These are phyloP conservation scores for Xenops minutus DNA, from an alignment of 2,797 vertebrate genomes.

Conservation along the genomic window DNA sequence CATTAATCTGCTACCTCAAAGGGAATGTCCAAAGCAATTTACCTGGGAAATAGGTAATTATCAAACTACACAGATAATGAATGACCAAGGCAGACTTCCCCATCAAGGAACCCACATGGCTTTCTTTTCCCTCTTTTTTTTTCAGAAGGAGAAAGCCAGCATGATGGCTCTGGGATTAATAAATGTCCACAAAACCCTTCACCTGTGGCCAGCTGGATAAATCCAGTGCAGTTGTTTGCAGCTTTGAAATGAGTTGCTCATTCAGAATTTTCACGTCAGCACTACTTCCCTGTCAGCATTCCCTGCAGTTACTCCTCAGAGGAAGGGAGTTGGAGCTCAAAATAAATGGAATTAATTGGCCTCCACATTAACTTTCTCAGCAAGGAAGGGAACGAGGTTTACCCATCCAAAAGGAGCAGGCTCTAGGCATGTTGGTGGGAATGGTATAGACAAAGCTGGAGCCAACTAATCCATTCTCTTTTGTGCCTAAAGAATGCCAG, in stretches of 20 bases:
- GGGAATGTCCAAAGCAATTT: constrained; percentile 21
- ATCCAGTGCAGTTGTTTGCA: background rate
- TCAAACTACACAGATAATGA: constrained; percentile 49
- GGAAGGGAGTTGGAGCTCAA: background rate
- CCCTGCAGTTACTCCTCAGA: background rate
- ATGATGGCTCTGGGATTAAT: background rate
- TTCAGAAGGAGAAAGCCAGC: background rate
- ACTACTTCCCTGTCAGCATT: background rate
- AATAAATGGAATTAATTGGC: background rate
- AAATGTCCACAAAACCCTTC: background rate
- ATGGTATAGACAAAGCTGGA: background rate
- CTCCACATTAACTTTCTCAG: background rate
- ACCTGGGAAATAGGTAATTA: constrained; percentile 14
- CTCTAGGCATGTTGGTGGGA: background rate
- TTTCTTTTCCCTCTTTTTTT: background rate
- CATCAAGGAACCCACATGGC: background rate
- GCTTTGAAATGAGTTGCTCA: background rate
- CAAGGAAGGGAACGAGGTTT: background rate
- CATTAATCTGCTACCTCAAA: constrained; percentile 64
- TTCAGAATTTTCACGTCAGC: background rate
- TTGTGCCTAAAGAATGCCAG: background rate
- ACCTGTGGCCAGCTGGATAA: background rate
- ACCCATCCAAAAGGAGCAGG: background rate
- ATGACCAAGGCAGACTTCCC: background rate
- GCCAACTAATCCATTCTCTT: background rate